phyloP scores from a whole-genome alignment of 2,797 vertebrate species.

The Carapus acus region DNA sequence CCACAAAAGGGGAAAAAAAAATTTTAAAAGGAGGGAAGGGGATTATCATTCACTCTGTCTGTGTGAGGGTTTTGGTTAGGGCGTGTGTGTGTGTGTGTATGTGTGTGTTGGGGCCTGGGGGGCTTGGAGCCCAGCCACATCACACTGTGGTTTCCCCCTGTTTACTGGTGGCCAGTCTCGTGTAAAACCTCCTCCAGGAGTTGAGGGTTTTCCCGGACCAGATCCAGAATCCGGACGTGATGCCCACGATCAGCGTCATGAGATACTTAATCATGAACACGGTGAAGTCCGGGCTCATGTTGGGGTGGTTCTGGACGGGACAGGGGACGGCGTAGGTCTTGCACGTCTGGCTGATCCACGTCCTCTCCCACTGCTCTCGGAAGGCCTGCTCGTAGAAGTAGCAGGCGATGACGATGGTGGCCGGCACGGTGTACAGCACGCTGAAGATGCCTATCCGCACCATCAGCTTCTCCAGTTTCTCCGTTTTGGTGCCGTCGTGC shows the following conservation, averaged over 20 bases:
- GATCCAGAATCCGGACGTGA: constrained; percentile 97
- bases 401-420: constrained; percentile 94
- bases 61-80: constrained; percentile 1
- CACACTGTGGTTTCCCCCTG: constrained; percentile 92
- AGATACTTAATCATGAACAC: constrained; percentile 99
- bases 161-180: constrained; percentile 88
- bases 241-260: constrained; percentile 96
- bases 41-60: constrained; percentile 54
- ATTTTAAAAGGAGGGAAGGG: constrained; percentile 29
- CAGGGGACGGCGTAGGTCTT: constrained; percentile 90
- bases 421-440: constrained; percentile 90
- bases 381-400: constrained; percentile 98
- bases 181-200: constrained; percentile 97
- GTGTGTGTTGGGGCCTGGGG: no score
- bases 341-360: constrained; percentile 88
- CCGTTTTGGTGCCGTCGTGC: constrained; percentile 91
- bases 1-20: no score
- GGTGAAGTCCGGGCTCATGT: constrained; percentile 90
- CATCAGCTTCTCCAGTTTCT: constrained; percentile 96
- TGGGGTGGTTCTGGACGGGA: constrained; percentile 76
- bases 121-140: constrained; percentile 28
- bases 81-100: no score
- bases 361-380: constrained; percentile 93
- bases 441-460: constrained; percentile 91
- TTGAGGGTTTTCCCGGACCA: constrained; percentile 97